Percentiles rank a stretch among this genome's conserved stretches.
Conservation (phyloP, 2,797 vertebrate species). For the Luscinia luscinia region DNA sequence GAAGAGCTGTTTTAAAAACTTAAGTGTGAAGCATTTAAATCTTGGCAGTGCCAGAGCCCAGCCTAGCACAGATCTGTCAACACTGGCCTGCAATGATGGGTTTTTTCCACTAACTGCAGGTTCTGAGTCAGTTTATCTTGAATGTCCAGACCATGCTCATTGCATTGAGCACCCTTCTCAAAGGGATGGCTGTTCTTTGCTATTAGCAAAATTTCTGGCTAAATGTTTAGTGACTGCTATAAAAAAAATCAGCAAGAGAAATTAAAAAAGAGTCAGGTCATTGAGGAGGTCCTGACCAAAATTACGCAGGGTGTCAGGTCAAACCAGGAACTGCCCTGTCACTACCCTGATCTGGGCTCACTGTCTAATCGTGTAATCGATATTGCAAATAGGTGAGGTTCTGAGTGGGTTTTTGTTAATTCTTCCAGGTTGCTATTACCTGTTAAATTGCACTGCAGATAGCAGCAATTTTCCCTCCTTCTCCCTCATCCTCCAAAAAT, state of each 20-base stretch:
- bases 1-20: neutral
- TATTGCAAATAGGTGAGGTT: neutral
- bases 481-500: neutral
- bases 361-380: neutral
- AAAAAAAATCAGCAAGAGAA: neutral
- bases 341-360: neutral
- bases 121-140: neutral
- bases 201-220: neutral
- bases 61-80: neutral
- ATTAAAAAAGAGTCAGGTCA: neutral
- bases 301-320: rapidly evolving
- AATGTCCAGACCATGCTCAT: rapidly evolving
- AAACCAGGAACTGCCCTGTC: neutral
- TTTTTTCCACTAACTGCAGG: neutral
- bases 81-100: rapidly evolving
- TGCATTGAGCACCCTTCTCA: neutral
- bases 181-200: neutral
- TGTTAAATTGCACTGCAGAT: slow-evolving; percentile 4
- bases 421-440: neutral
- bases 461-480: slow-evolving; percentile 43
- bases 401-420: neutral
- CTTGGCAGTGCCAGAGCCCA: neutral
- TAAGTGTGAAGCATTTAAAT: neutral
- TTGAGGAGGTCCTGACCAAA: neutral
- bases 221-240: neutral